A percentile compares a stretch with the other conserved stretches of the same genome.
Evolutionary conservation across 1,140 invertebrate genomes (phyloP).

Genomic region (Trypoxylus dichotomus): DNA sequence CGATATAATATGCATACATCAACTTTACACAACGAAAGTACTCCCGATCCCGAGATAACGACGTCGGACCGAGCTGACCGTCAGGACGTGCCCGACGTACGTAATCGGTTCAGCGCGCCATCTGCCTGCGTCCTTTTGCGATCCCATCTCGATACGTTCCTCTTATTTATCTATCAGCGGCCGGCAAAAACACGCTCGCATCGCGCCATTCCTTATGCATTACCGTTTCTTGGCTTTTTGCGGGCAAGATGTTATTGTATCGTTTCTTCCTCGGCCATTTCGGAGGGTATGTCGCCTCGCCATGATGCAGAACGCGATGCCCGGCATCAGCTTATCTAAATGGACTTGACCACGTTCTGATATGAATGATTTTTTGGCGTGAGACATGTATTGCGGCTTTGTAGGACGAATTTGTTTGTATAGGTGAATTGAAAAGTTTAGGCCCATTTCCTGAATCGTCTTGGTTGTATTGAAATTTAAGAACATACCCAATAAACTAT

Average conservation of each 20-base stretch:
- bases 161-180: conserved; percentile 6
- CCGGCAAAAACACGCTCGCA: neutral
- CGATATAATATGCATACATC: neutral
- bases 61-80: neutral
- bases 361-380: neutral
- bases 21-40: neutral
- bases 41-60: neutral
- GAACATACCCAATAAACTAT: too few relatives aligned
- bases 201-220: neutral
- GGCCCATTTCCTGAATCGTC: too few relatives aligned
- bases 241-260: neutral
- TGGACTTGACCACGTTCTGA: neutral
- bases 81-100: neutral
- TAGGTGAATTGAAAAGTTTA: neutral
- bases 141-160: neutral
- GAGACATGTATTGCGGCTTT: neutral
- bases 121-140: neutral
- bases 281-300: neutral
- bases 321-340: neutral
- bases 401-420: neutral
- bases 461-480: too few relatives aligned
- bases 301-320: neutral
- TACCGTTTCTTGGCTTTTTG: neutral
- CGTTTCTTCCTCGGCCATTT: neutral
- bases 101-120: neutral